Conservation (phyloP, 2,888 invertebrate genomes). For the Limnephilus auricula region DNA sequence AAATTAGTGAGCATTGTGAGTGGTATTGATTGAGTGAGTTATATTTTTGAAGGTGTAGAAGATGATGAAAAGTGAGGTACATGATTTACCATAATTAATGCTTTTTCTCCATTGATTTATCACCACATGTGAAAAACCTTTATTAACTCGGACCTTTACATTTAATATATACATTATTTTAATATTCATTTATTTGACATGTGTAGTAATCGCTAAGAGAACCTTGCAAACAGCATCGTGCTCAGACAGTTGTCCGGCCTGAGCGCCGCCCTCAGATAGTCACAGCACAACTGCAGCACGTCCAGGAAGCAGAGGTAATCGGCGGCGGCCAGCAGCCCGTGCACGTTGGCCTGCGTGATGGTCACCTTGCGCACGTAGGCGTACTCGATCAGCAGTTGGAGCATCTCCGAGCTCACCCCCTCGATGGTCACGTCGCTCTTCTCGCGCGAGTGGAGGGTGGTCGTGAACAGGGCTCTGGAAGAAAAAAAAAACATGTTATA, state of each 20-base stretch:
- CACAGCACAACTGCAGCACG: slow-evolving; percentile 88
- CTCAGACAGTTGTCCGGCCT: slow-evolving; percentile 89
- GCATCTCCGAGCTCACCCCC: slow-evolving; percentile 86
- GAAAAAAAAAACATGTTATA: neutral
- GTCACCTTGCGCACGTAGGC: slow-evolving; percentile 89
- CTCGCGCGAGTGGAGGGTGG: slow-evolving; percentile 83
- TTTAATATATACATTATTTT: neutral
- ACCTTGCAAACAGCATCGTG: slow-evolving; percentile 90
- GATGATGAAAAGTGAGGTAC: too few relatives aligned
- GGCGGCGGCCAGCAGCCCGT: slow-evolving; percentile 88
- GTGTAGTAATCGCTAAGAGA: slow-evolving; percentile 54
- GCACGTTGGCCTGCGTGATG: slow-evolving; percentile 87
- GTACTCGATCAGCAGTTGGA: slow-evolving; percentile 88
- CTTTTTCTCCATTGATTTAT: too few relatives aligned
- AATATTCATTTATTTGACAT: neutral
- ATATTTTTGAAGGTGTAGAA: too few relatives aligned
- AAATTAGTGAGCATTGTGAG: too few relatives aligned
- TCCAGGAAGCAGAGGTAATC: slow-evolving; percentile 93
- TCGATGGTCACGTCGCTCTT: slow-evolving; percentile 86
- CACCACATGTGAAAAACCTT: neutral
- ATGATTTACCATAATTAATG: too few relatives aligned
- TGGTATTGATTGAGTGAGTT: too few relatives aligned
- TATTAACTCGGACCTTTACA: neutral
- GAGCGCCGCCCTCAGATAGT: slow-evolving; percentile 83
- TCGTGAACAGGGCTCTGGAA: slow-evolving; percentile 86